These are phyloP conservation scores for Echinarachnius parma DNA, from an alignment of 53 echinoderm and acorn worm genomes.

Conservation along the genomic window DNA sequence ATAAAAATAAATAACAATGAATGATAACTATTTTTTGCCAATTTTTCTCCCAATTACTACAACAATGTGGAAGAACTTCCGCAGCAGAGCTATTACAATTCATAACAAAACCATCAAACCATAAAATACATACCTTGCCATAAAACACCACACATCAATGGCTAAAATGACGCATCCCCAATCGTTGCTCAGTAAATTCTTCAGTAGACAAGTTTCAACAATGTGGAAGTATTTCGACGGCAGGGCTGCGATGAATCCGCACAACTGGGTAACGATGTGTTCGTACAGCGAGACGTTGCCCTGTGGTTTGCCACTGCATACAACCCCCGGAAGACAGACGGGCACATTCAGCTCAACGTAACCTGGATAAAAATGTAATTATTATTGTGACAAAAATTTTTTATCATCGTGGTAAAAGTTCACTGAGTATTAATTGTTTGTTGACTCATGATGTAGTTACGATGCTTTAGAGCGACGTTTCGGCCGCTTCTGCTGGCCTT, in stretches of 20 bases:
- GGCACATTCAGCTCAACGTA: slow-evolving; percentile 71
- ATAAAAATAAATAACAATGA: no score
- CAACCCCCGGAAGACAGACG: slow-evolving; percentile 60
- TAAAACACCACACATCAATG: slow-evolving; percentile 90
- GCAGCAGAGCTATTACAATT: no score
- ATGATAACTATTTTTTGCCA: no score
- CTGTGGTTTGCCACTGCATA: slow-evolving; percentile 65
- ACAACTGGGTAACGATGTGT: slow-evolving; percentile 64
- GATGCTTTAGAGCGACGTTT: no score
- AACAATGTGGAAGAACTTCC: no score
- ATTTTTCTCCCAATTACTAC: no score
- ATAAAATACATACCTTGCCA: slow-evolving; percentile 65
- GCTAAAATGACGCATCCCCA: slow-evolving; percentile 62
- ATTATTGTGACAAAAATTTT: no score
- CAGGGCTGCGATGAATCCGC: slow-evolving; percentile 72
- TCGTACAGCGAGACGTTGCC: slow-evolving; percentile 60
- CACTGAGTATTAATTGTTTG: no score
- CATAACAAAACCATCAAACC: neutral
- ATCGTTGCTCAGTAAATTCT: slow-evolving; percentile 50
- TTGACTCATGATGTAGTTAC: no score
- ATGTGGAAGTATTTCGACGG: slow-evolving; percentile 50
- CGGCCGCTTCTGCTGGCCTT: no score
- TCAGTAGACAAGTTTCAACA: slow-evolving; percentile 64
- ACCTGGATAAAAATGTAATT: slow-evolving; percentile 53
- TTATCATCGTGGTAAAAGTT: no score